These are phyloP conservation scores for Andrena cerasifolii DNA, from an alignment of 1,140 invertebrate species.

Conservation along the genomic window DNA sequence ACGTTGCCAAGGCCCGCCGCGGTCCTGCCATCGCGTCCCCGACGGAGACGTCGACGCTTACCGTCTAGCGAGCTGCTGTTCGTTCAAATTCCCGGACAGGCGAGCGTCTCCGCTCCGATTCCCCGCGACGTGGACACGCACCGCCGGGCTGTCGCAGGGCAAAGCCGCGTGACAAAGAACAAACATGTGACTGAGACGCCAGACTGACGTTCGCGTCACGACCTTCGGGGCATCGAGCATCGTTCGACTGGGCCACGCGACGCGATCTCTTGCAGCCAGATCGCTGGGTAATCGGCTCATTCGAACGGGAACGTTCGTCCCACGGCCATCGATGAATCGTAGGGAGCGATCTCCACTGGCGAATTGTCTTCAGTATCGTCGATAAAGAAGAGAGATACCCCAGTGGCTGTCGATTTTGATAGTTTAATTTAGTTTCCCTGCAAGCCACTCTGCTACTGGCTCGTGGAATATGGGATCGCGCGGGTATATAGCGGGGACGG, in stretches of 20 bases:
- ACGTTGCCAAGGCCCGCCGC: not conserved
- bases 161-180: slow-evolving; percentile 48
- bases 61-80: not conserved
- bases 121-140: too few species aligned
- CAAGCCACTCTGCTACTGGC: too few species aligned
- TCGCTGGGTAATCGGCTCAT: not conserved
- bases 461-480: too few species aligned
- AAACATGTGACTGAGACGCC: slow-evolving; percentile 50
- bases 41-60: not conserved
- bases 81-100: not conserved
- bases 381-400: not conserved
- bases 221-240: slow-evolving; percentile 56
- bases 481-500: too few species aligned
- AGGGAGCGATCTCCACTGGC: not conserved
- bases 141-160: not conserved
- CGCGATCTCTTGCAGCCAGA: not conserved
- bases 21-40: not conserved
- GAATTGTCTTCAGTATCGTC: not conserved
- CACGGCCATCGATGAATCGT: not conserved
- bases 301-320: not conserved
- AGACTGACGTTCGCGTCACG: slow-evolving; percentile 42
- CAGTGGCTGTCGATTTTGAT: not conserved
- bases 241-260: slow-evolving; percentile 16
- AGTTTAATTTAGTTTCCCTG: too few species aligned
- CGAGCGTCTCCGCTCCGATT: too few species aligned